These are phyloP conservation scores for Meghimatium bilineatum DNA, from an alignment of 2,888 invertebrate genomes.

Conservation along the genomic window DNA sequence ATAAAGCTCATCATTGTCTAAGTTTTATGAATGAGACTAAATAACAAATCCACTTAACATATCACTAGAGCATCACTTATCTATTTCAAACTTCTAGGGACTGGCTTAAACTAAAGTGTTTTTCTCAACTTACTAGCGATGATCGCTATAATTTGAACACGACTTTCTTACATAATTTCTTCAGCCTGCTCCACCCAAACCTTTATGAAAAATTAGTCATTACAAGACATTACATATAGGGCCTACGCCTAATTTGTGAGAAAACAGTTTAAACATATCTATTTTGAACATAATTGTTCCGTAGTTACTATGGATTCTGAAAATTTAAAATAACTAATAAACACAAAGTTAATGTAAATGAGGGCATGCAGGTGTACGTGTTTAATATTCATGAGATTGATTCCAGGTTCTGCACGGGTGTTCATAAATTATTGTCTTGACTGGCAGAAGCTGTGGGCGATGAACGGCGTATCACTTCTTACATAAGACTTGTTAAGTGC, in stretches of 20 bases:
- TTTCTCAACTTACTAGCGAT: background rate
- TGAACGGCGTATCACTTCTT: background rate
- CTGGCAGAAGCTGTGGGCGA: conserved; percentile 12
- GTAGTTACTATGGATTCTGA: background rate
- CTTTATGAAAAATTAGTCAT: background rate
- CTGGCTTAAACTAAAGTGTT: background rate
- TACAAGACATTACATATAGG: background rate
- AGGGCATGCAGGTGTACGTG: background rate
- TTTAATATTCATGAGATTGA: conserved; percentile 14
- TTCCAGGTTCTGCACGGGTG: background rate
- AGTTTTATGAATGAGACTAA: conserved; percentile 24
- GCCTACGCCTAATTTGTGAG: too few relatives aligned
- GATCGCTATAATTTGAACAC: background rate
- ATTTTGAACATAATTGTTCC: background rate
- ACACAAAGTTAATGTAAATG: background rate
- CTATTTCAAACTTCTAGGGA: background rate
- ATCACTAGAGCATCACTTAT: background rate
- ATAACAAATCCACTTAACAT: background rate
- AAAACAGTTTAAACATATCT: background rate
- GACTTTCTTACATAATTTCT: too few relatives aligned
- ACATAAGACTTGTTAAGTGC: background rate
- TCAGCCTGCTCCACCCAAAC: background rate
- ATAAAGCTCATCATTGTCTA: conserved; percentile 17
- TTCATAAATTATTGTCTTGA: conserved; percentile 1
- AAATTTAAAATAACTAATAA: background rate